Conservation (phyloP, 2,113 vertebrate genomes). For the Saccopteryx leptura region DNA sequence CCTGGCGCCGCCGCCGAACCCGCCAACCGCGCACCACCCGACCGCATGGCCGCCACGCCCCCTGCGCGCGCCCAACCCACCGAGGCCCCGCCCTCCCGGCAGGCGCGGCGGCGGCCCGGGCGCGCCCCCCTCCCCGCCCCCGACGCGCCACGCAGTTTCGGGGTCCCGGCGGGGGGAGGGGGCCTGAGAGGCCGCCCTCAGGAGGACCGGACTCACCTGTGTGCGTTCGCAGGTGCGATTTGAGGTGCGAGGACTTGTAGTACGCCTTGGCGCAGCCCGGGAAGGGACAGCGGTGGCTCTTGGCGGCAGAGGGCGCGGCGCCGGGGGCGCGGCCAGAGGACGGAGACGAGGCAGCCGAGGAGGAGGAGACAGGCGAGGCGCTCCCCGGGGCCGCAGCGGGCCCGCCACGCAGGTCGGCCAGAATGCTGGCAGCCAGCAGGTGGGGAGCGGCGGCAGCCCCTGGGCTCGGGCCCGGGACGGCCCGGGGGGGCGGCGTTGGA, state of each 20-base stretch:
- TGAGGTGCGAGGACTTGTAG: conserved; percentile 94
- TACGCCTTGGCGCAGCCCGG: conserved; percentile 93
- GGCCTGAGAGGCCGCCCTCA: not conserved
- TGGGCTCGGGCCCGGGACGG: conserved; percentile 88
- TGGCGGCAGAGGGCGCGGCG: conserved; percentile 88
- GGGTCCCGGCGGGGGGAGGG: conserved; percentile 69
- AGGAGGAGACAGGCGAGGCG: conserved; percentile 78
- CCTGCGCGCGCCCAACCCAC: conserved; percentile 88
- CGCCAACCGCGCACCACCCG: conserved; percentile 50
- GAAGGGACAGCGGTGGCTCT: conserved; percentile 92
- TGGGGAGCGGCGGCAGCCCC: conserved; percentile 90
- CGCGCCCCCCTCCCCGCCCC: conserved; percentile 81
- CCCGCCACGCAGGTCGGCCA: conserved; percentile 87
- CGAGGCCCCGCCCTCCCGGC: conserved; percentile 91
- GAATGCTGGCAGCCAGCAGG: conserved; percentile 88
- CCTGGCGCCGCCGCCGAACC: not conserved
- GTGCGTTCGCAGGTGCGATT: conserved; percentile 94
- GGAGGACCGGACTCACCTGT: conserved; percentile 88
- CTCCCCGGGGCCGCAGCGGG: conserved; percentile 63
- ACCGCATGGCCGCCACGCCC: conserved; percentile 83
- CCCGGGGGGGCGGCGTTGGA: conserved; percentile 88
- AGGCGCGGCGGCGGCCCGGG: conserved; percentile 89
- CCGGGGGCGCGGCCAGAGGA: conserved; percentile 91
- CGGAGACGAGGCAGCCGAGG: conserved; percentile 88
- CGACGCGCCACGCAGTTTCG: conserved; percentile 85